Conservation (phyloP, 2,797 vertebrate species). For the Okamejei kenojei region DNA sequence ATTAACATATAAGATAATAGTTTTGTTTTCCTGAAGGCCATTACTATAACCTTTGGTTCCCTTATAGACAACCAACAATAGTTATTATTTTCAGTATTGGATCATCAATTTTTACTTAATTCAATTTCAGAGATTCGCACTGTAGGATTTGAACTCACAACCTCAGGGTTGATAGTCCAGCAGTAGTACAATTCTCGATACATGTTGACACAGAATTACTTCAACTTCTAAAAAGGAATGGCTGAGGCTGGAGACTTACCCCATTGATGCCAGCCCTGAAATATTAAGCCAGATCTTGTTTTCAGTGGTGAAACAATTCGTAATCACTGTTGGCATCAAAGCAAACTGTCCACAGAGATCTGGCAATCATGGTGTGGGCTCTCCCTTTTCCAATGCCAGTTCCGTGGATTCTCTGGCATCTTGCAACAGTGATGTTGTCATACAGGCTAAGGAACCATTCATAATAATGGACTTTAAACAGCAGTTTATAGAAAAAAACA, state of each 20-base stretch:
- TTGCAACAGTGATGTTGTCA: too few relatives aligned
- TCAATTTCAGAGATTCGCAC: neutral
- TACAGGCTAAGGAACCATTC: too few relatives aligned
- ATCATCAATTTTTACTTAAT: neutral
- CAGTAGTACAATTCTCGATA: neutral
- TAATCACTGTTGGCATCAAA: too few relatives aligned
- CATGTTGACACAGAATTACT: neutral
- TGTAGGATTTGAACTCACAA: neutral
- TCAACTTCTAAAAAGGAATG: neutral
- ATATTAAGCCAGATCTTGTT: too few relatives aligned
- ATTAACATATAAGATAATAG: neutral
- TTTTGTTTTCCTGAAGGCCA: neutral
- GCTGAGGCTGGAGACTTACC: neutral
- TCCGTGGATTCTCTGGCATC: too few relatives aligned
- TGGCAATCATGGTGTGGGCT: too few relatives aligned
- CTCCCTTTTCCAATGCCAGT: too few relatives aligned
- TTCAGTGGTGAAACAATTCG: too few relatives aligned
- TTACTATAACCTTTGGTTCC: neutral
- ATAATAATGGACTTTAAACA: too few relatives aligned
- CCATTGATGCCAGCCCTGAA: neutral
- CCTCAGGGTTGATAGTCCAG: neutral
- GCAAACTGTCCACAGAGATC: too few relatives aligned
- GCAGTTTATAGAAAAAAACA: too few relatives aligned
- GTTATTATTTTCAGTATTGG: neutral
- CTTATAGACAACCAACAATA: neutral